phyloP scores from a whole-genome alignment of 2,888 invertebrate genomes.

The Orthosia gracilis region DNA sequence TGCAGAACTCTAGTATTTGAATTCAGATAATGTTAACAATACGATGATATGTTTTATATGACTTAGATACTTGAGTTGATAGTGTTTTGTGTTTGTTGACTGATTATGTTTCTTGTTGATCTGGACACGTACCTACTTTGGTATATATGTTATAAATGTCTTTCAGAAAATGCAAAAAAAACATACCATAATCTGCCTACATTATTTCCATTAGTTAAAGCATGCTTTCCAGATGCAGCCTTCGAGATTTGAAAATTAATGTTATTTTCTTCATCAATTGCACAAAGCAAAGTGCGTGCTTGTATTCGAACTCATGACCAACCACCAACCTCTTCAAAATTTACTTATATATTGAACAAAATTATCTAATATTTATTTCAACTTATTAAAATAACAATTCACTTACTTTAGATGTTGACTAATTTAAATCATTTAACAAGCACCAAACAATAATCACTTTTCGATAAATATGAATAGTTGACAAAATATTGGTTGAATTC shows the following conservation, averaged over 20 bases:
- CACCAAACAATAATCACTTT: conserved; percentile 1
- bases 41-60: neutral
- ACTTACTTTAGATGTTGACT: conserved; percentile 4
- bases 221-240: too few relatives aligned
- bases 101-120: conserved; percentile 3
- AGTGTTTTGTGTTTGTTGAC: conserved; percentile 2
- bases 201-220: neutral
- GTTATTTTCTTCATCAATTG: too few relatives aligned
- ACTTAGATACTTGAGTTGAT: neutral
- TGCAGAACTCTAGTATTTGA: conserved; percentile 18
- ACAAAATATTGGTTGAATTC: neutral
- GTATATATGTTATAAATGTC: neutral
- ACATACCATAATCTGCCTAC: neutral
- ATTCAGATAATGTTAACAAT: conserved; percentile 27
- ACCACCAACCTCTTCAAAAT: too few relatives aligned
- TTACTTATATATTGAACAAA: too few relatives aligned
- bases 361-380: neutral
- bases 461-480: neutral
- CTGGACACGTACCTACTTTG: neutral
- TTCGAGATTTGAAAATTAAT: too few relatives aligned
- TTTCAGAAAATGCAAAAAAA: neutral
- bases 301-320: neutral
- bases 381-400: neutral
- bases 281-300: too few relatives aligned
- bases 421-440: neutral